phyloP scores from a whole-genome alignment of 2,113 vertebrate species.

The Cephalophus harveyi region DNA sequence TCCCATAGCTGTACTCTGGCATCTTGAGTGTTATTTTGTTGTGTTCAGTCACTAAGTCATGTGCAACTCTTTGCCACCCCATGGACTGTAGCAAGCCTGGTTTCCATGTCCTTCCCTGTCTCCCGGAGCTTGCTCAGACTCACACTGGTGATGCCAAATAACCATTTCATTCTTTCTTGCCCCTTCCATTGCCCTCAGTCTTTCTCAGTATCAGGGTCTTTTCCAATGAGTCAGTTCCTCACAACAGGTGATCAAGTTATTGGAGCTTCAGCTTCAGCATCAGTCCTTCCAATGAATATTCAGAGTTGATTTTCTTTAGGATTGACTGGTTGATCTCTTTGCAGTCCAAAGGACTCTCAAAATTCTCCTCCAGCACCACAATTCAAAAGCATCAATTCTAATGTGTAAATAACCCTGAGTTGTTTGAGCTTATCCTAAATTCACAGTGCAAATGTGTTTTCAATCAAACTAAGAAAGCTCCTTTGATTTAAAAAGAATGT shows the following conservation, averaged over 20 bases:
- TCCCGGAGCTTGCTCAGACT: not conserved
- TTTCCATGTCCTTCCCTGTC: not conserved
- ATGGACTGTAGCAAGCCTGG: not conserved
- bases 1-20: not conserved
- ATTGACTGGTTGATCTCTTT: not conserved
- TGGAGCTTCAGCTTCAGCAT: not conserved
- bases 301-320: not conserved
- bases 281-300: not conserved
- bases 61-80: not conserved
- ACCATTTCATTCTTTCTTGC: not conserved
- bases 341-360: not conserved
- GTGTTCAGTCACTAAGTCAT: not conserved
- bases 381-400: not conserved
- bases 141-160: not conserved
- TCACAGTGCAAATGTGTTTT: not conserved
- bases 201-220: not conserved
- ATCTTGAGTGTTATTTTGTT: not conserved
- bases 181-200: not conserved
- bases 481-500: not conserved
- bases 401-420: not conserved
- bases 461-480: not conserved
- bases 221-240: not conserved
- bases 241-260: not conserved
- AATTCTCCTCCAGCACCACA: not conserved
- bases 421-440: not conserved